phyloP scores from a whole-genome alignment of 1,140 invertebrate genomes.

The Choristoneura fumiferana region DNA sequence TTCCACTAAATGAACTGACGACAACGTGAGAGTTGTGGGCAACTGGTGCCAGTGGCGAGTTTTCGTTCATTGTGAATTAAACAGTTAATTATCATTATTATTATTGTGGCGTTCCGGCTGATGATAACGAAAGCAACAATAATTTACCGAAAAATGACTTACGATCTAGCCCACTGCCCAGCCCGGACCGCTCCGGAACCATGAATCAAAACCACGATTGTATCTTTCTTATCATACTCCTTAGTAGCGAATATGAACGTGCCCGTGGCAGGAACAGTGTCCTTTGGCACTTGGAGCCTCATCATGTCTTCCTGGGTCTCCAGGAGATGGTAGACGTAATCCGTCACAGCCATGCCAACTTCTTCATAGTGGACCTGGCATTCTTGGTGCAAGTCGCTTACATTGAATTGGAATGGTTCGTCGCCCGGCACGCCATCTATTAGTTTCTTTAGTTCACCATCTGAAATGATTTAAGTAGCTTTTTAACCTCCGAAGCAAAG shows the following conservation, averaged over 20 bases:
- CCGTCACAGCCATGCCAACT: conserved; percentile 84
- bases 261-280: conserved; percentile 68
- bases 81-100: too few relatives aligned
- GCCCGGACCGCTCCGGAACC: conserved; percentile 88
- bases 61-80: too few relatives aligned
- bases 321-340: conserved; percentile 83
- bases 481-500: conserved; percentile 3
- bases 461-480: too few relatives aligned
- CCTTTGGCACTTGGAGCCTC: conserved; percentile 80
- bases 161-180: conserved; percentile 88
- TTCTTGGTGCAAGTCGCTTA: conserved; percentile 79
- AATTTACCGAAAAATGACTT: conserved; percentile 60
- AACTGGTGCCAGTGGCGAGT: too few relatives aligned
- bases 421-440: conserved; percentile 69
- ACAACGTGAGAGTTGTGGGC: too few relatives aligned
- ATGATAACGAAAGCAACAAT: too few relatives aligned
- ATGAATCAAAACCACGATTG: conserved; percentile 87
- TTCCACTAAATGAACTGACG: too few relatives aligned
- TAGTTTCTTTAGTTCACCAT: conserved; percentile 80
- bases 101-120: too few relatives aligned
- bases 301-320: conserved; percentile 79
- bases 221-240: conserved; percentile 81
- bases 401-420: conserved; percentile 82
- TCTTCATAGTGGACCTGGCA: conserved; percentile 87
- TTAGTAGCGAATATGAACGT: conserved; percentile 83